phyloP scores from a whole-genome alignment of 2,888 invertebrate species.

The Orthosia gothica region DNA sequence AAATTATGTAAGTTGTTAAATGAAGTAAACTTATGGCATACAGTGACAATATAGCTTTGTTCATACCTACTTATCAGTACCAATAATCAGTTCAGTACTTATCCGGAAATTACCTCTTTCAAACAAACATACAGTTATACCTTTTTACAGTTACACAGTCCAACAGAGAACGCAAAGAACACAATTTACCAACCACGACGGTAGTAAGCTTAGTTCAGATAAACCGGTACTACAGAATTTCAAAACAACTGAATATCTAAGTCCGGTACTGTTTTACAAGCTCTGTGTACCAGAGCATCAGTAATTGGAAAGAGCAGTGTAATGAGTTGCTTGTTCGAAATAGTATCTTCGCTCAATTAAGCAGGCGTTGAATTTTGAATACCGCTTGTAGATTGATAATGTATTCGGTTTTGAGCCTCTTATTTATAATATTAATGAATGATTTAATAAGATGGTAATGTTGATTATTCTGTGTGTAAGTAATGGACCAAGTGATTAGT shows the following conservation, averaged over 20 bases:
- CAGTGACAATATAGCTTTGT: no score
- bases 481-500: no score
- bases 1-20: no score
- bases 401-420: slow-evolving; percentile 19
- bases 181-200: neutral
- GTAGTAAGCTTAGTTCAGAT: slow-evolving; percentile 7
- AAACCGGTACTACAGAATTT: neutral
- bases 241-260: slow-evolving; percentile 19
- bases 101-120: no score
- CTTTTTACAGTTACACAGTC: neutral
- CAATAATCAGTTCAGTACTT: no score
- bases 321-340: slow-evolving; percentile 53
- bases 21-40: no score
- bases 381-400: slow-evolving; percentile 13
- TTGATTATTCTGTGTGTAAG: neutral
- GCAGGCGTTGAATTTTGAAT: slow-evolving; percentile 25
- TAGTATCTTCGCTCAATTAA: slow-evolving; percentile 43
- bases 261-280: slow-evolving; percentile 13
- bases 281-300: slow-evolving; percentile 12
- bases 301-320: slow-evolving; percentile 44
- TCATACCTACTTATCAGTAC: no score
- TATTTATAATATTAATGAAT: slow-evolving; percentile 21
- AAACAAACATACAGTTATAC: no score
- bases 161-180: neutral
- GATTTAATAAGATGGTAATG: neutral